Conservation (phyloP, 2,888 invertebrate species). For the Drosophila anomalata region DNA sequence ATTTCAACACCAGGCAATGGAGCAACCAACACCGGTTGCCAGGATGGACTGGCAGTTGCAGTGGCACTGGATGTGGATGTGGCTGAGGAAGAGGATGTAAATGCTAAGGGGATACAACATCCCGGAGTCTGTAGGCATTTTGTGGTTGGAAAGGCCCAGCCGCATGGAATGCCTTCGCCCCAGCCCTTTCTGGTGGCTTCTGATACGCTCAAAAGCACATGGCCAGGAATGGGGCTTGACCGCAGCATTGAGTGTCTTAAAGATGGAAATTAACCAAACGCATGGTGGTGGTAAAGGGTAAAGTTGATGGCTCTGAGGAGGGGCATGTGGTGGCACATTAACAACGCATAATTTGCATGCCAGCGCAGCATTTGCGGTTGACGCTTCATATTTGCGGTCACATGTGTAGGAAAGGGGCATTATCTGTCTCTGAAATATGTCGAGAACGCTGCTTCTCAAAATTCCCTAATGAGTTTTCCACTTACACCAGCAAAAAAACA, state of each 20-base stretch:
- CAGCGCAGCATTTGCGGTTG: conserved; percentile 66
- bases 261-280: conserved; percentile 74
- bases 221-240: conserved; percentile 41
- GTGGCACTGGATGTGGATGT: conserved; percentile 3
- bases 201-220: conserved; percentile 40
- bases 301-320: background rate
- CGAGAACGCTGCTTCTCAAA: conserved; percentile 55
- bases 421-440: conserved; percentile 60
- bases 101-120: conserved; percentile 26
- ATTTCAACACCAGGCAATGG: conserved; percentile 26
- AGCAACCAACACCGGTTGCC: conserved; percentile 9
- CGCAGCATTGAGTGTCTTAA: conserved; percentile 76
- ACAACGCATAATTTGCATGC: conserved; percentile 74
- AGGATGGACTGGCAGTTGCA: conserved; percentile 39
- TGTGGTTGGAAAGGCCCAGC: conserved; percentile 64
- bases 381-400: conserved; percentile 67
- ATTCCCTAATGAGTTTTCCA: conserved; percentile 69
- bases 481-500: conserved; percentile 24
- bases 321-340: conserved; percentile 52
- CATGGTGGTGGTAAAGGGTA: conserved; percentile 22
- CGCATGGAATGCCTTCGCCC: conserved; percentile 66
- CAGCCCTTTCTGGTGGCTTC: conserved; percentile 24
- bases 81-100: conserved; percentile 6
- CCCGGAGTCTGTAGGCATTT: conserved; percentile 61
- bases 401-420: conserved; percentile 33